Conservation (phyloP, 2,113 vertebrate genomes). For the Plotosus lineatus region DNA sequence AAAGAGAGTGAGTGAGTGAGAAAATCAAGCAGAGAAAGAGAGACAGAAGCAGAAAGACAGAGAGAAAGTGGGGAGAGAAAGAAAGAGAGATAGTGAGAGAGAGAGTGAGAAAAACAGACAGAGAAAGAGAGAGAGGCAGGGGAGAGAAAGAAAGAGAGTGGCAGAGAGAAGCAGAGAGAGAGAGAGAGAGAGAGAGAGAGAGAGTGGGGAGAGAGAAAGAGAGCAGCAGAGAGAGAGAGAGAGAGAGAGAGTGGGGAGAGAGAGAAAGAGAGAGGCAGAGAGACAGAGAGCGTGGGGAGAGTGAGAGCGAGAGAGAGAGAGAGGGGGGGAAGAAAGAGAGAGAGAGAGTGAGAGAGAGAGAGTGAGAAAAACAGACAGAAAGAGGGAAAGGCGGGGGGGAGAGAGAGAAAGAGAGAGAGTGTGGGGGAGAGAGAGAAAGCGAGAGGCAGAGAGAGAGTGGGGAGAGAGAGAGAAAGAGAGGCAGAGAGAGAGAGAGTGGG, state of each 20-base stretch:
- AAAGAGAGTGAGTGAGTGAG: constrained; percentile 58
- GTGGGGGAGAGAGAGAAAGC: constrained; percentile 61
- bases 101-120: constrained; percentile 59
- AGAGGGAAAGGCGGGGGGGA: no score
- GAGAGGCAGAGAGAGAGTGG: constrained; percentile 54
- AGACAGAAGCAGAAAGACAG: no score
- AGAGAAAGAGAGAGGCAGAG: constrained; percentile 38
- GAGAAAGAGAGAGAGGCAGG: constrained; percentile 59
- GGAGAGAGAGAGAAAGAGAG: constrained; percentile 58
- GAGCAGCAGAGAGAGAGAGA: constrained; percentile 56
- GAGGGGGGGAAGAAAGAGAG: constrained; percentile 56
- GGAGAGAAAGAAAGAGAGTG: constrained; percentile 57
- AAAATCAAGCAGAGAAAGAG: no score
- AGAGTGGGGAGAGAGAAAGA: no score
- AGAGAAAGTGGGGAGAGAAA: no score
- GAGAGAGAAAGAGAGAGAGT: constrained; percentile 53
- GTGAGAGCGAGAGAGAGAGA: constrained; percentile 61
- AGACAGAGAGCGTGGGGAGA: no score
- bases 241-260: constrained; percentile 56
- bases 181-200: constrained; percentile 55
- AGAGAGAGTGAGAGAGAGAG: constrained; percentile 61
- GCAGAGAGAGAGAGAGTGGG: constrained; percentile 55
- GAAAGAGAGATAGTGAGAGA: no score
- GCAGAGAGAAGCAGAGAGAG: constrained; percentile 64
- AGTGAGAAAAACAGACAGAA: no score